phyloP scores from a whole-genome alignment of 2,113 vertebrate genomes.

The Oreochromis aureus region DNA sequence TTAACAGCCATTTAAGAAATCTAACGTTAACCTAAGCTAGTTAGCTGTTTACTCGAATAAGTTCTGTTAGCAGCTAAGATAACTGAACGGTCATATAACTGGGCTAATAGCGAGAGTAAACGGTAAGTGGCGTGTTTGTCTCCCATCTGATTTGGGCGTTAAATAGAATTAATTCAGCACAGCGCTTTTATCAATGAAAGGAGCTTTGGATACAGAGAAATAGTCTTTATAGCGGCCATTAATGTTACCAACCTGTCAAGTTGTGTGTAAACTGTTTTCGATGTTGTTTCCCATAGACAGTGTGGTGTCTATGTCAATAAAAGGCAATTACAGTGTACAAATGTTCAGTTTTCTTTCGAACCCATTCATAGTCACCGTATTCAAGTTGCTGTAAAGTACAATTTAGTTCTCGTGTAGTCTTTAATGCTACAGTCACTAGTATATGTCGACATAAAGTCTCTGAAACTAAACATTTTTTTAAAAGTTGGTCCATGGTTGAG shows the following conservation, averaged over 20 bases:
- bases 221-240: neutral
- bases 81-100: neutral
- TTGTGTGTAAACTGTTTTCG: neutral
- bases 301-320: too few relatives aligned
- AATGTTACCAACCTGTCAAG: neutral
- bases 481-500: neutral
- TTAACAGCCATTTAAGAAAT: neutral
- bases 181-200: neutral
- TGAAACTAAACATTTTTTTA: neutral
- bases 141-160: neutral
- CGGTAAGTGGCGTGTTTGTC: neutral
- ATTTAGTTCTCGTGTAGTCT: neutral
- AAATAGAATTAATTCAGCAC: neutral
- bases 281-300: neutral
- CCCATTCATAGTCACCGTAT: neutral
- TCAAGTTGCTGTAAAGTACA: neutral
- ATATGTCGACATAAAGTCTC: neutral
- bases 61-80: neutral
- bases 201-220: neutral
- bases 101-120: neutral
- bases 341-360: neutral
- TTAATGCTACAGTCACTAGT: neutral
- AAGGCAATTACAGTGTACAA: neutral
- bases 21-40: neutral
- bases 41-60: neutral